Evolutionary conservation across 2,797 vertebrate species (phyloP), one percentile per base, ranked within the genome.

Genomic region (Myiotriccus ornatus): DNA sequence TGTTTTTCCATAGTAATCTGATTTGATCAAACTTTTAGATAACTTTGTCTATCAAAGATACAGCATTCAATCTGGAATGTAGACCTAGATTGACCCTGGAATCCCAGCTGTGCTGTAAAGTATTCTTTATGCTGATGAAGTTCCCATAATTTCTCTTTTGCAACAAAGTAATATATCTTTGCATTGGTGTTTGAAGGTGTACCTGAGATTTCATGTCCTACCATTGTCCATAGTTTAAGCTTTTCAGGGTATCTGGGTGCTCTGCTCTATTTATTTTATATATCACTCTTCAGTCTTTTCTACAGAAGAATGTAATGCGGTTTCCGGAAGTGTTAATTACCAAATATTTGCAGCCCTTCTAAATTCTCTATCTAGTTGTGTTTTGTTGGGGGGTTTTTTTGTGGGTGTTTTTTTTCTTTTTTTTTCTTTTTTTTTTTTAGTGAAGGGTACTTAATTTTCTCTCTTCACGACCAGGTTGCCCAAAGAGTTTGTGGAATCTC

Each of bases 211-310:
- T 28, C 41, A 17, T 59, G 15, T 25, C 32, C 24, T 84, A 13
- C 30, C 3, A 5, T 10, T 69, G 12, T 50, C 28, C 0, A 0
- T 57, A n/a, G 6, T 39, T 84, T 37, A 59, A 57, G 17, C 14
- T 67, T 84, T 86, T 86, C 43, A 79, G 62, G 37, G 10, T 75
- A 8, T 35, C 16, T 59, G 28, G 4, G 7, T 76, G 23, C 16
- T 32, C 49, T 76, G 23, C 16, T 32, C 49, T 77, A 5, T 52
- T 23, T 12, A n/a, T 79, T 76, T 47, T 49, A 2, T 32, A 8
- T 84, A 10, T 10, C 60, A 7, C 24, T 75, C 0, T 67, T 84
- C 4, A 13, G 28, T 64, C 4, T 73, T 82, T 65, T 41, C 37
- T 43, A 14, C 16, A 69, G 32, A 56, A 46, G 16, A 39, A 12